A percentile compares a stretch with the other conserved stretches of the same genome.
phyloP scores from a whole-genome alignment of 1,140 invertebrate genomes.

The Drosophila orosa region DNA sequence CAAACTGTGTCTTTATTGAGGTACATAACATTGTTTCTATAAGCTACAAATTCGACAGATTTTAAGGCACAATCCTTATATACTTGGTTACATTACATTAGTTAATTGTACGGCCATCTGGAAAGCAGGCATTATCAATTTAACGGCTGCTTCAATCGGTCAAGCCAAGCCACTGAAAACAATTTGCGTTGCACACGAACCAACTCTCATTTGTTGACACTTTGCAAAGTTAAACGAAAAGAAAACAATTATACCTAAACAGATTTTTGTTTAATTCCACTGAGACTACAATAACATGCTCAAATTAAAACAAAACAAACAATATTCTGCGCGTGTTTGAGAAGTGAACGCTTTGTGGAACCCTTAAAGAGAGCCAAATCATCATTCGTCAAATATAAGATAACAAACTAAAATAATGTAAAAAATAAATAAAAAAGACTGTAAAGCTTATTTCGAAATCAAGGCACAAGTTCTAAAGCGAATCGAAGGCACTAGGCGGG shows the following conservation, averaged over 20 bases:
- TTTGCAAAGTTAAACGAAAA: background rate
- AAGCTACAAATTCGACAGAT: background rate
- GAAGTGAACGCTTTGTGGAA: background rate
- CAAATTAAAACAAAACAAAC: slow-evolving; percentile 12
- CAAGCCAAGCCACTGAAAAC: background rate
- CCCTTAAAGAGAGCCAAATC: background rate
- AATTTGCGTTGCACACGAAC: background rate
- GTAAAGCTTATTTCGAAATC: background rate
- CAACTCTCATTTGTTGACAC: background rate
- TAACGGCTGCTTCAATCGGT: background rate
- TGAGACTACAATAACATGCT: slow-evolving; percentile 1
- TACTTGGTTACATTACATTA: background rate
- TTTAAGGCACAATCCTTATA: background rate
- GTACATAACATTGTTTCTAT: background rate
- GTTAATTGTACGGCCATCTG: slow-evolving; percentile 20
- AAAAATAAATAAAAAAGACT: background rate
- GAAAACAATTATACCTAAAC: slow-evolving; percentile 6
- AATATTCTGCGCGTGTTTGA: background rate
- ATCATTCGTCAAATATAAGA: background rate
- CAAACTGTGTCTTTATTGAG: background rate
- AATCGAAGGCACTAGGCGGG: background rate
- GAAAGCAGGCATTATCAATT: slow-evolving; percentile 1
- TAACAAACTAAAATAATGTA: slow-evolving; percentile 23
- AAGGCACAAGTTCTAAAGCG: background rate
- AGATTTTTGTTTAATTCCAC: background rate